These are phyloP conservation scores for Coracias cyanogaster DNA, from an alignment of 2,797 vertebrate species.

Conservation along the genomic window DNA sequence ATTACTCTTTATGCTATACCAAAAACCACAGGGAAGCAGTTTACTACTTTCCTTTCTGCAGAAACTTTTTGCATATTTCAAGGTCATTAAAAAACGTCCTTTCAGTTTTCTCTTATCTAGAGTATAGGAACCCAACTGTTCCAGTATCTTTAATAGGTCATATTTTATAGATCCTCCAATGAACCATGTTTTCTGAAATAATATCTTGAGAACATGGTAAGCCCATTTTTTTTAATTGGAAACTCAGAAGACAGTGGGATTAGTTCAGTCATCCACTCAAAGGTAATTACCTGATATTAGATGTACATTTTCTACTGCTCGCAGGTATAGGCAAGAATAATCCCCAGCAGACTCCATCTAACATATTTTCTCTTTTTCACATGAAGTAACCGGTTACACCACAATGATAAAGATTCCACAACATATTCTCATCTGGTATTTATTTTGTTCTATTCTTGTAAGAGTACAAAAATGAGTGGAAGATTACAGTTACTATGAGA, in stretches of 20 bases:
- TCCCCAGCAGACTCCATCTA: not conserved
- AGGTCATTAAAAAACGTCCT: slow-evolving; percentile 22
- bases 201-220: slow-evolving; percentile 34
- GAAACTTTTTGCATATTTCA: slow-evolving; percentile 4
- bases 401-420: not conserved
- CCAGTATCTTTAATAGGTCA: not conserved
- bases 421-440: not conserved
- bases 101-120: not conserved
- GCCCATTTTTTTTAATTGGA: slow-evolving; percentile 46
- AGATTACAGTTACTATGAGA: not conserved
- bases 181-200: slow-evolving; percentile 39
- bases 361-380: slow-evolving; percentile 7
- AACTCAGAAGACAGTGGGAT: slow-evolving; percentile 44
- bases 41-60: not conserved
- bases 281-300: slow-evolving; percentile 51
- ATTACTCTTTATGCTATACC: not conserved
- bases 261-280: slow-evolving; percentile 44
- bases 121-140: not conserved
- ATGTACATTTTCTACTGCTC: slow-evolving; percentile 28
- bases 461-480: not conserved
- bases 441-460: not conserved
- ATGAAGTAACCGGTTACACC: not conserved
- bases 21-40: not conserved
- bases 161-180: slow-evolving; percentile 39
- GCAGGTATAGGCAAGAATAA: not conserved